Evolutionary conservation across 2,888 invertebrate genomes (phyloP).

Genomic region (Schrankia costaestrigalis): DNA sequence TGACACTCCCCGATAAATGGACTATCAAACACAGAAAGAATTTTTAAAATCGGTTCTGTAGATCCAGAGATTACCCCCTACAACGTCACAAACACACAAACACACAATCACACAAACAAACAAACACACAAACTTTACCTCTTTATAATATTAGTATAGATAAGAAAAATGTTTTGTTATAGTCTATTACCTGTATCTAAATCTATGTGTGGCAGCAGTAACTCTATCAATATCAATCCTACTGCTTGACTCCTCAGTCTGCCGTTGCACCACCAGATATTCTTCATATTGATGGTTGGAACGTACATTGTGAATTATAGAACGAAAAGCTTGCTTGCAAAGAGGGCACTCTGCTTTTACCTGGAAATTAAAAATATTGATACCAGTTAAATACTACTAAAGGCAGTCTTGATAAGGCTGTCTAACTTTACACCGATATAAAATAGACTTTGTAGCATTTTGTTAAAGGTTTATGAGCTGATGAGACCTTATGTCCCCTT

Average conservation of each 20-base stretch:
- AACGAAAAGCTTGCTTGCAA: slow-evolving; percentile 94
- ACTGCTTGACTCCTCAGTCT: slow-evolving; percentile 46
- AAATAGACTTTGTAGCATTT: too few relatives aligned
- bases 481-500: too few relatives aligned
- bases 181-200: slow-evolving; percentile 67
- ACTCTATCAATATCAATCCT: slow-evolving; percentile 56
- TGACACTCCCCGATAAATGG: too few relatives aligned
- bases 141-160: neutral
- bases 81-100: too few relatives aligned
- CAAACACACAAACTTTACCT: too few relatives aligned
- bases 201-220: slow-evolving; percentile 56
- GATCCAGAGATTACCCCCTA: too few relatives aligned
- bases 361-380: slow-evolving; percentile 62
- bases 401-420: too few relatives aligned
- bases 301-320: slow-evolving; percentile 95
- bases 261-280: slow-evolving; percentile 81
- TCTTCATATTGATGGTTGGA: slow-evolving; percentile 94
- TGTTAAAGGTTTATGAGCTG: too few relatives aligned
- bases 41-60: too few relatives aligned
- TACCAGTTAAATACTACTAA: neutral
- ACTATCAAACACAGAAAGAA: too few relatives aligned
- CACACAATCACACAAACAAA: too few relatives aligned
- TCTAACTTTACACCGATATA: too few relatives aligned
- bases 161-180: neutral
- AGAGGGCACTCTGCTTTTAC: slow-evolving; percentile 96